Evolutionary conservation across 2,888 invertebrate species (phyloP).

Genomic region (Melieria picta): DNA sequence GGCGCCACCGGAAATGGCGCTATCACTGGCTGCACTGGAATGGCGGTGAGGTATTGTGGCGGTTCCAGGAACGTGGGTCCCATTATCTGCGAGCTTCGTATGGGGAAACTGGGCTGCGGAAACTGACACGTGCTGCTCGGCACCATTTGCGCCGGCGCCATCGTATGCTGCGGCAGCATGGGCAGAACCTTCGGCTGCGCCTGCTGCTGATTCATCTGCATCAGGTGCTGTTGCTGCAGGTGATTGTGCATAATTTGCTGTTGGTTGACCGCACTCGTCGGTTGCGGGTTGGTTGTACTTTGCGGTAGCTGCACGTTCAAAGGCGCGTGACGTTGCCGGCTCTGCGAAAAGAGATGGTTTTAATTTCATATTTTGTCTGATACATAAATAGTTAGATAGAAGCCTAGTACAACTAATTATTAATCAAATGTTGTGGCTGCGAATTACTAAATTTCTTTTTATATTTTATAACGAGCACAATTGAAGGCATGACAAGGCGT

Average conservation of each 20-base stretch:
- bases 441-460: too few relatives aligned
- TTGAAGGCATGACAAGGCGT: not conserved
- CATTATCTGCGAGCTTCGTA: slow-evolving; percentile 61
- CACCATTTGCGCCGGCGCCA: slow-evolving; percentile 50
- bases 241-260: slow-evolving; percentile 42
- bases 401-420: too few relatives aligned
- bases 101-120: slow-evolving; percentile 68
- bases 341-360: slow-evolving; percentile 24
- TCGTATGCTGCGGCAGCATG: slow-evolving; percentile 50
- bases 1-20: slow-evolving; percentile 67
- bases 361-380: too few relatives aligned
- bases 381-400: not conserved
- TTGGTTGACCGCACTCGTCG: not conserved
- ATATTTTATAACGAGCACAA: not conserved
- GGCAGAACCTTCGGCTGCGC: slow-evolving; percentile 50
- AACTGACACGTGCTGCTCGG: slow-evolving; percentile 64
- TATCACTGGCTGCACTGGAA: slow-evolving; percentile 71
- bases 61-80: slow-evolving; percentile 66
- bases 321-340: slow-evolving; percentile 37
- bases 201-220: slow-evolving; percentile 31
- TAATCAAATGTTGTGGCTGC: too few relatives aligned
- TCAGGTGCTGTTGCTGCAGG: slow-evolving; percentile 35
- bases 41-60: slow-evolving; percentile 70
- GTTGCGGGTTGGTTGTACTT: slow-evolving; percentile 30
- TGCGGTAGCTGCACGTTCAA: slow-evolving; percentile 35